Evolutionary conservation across 2,888 invertebrate genomes (phyloP).

Genomic region (Caenorhabditis sp.): DNA sequence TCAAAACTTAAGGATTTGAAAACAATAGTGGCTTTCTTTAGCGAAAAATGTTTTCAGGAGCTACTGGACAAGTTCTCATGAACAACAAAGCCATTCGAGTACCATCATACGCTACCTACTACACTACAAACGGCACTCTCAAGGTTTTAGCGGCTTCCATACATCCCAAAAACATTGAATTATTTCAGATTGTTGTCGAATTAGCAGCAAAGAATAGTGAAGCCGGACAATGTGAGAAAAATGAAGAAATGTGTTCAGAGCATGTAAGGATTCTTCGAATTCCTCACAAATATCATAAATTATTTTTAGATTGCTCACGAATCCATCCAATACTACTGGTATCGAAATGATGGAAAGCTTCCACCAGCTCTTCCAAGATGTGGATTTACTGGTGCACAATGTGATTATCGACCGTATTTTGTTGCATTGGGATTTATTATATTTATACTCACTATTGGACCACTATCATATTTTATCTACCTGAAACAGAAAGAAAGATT

Average conservation of each 20-base stretch:
- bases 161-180: not conserved
- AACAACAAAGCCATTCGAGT: slow-evolving; percentile 69
- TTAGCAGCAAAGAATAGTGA: slow-evolving; percentile 65
- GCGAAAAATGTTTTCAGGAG: slow-evolving; percentile 1
- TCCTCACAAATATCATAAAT: not conserved
- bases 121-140: slow-evolving; percentile 63
- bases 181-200: slow-evolving; percentile 63
- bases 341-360: slow-evolving; percentile 56
- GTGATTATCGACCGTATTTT: slow-evolving; percentile 64
- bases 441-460: slow-evolving; percentile 52
- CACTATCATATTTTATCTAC: slow-evolving; percentile 65
- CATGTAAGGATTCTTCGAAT: slow-evolving; percentile 45
- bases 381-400: slow-evolving; percentile 62
- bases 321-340: slow-evolving; percentile 62
- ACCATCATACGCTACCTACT: slow-evolving; percentile 68
- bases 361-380: slow-evolving; percentile 65
- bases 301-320: slow-evolving; percentile 64
- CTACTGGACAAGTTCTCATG: slow-evolving; percentile 69
- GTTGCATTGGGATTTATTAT: slow-evolving; percentile 47
- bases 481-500: slow-evolving; percentile 68
- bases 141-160: slow-evolving; percentile 18
- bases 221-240: slow-evolving; percentile 55
- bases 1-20: slow-evolving; percentile 5
- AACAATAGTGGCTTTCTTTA: too few relatives aligned
- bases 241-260: slow-evolving; percentile 67